A percentile compares a stretch with the other conserved stretches of the same genome.
phyloP scores from a whole-genome alignment of 2,888 invertebrate species.

The Leucozona laternaria region DNA sequence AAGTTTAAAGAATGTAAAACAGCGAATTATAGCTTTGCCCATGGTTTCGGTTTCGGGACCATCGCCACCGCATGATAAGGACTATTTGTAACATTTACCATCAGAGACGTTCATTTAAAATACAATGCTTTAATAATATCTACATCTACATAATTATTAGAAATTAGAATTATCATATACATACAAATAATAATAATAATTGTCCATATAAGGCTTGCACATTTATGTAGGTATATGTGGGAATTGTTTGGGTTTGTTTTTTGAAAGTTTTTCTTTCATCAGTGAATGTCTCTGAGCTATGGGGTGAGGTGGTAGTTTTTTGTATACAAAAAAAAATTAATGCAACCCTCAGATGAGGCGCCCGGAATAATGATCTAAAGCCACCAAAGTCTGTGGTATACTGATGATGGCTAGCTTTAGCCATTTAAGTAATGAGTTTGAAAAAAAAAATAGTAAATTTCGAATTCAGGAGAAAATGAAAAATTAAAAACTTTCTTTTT shows the following conservation, averaged over 20 bases:
- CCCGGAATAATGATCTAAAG: not conserved
- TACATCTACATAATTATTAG: not conserved
- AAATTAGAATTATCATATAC: not conserved
- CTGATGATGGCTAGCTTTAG: not conserved
- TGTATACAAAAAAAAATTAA: too few relatives aligned
- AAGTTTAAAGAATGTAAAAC: conserved; percentile 79
- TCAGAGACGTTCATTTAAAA: conserved; percentile 84
- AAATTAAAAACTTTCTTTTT: not conserved
- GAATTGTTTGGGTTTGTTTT: conserved; percentile 1
- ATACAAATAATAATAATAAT: conserved; percentile 12
- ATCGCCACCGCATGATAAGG: conserved; percentile 89
- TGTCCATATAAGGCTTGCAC: conserved; percentile 53
- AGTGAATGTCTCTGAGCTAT: conserved; percentile 72
- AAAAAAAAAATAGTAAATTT: too few relatives aligned
- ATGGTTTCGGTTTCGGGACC: conserved; percentile 92
- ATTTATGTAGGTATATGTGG: conserved; percentile 20
- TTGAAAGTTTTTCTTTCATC: conserved; percentile 23
- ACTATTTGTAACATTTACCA: conserved; percentile 84
- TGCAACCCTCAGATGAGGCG: conserved; percentile 36
- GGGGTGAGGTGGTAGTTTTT: not conserved
- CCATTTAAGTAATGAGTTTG: too few relatives aligned
- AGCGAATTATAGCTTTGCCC: conserved; percentile 85
- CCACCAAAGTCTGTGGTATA: not conserved
- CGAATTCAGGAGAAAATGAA: too few relatives aligned
- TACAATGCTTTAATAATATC: conserved; percentile 52